Conservation (phyloP, 2,888 invertebrate genomes). For the Pterostichus madidus region DNA sequence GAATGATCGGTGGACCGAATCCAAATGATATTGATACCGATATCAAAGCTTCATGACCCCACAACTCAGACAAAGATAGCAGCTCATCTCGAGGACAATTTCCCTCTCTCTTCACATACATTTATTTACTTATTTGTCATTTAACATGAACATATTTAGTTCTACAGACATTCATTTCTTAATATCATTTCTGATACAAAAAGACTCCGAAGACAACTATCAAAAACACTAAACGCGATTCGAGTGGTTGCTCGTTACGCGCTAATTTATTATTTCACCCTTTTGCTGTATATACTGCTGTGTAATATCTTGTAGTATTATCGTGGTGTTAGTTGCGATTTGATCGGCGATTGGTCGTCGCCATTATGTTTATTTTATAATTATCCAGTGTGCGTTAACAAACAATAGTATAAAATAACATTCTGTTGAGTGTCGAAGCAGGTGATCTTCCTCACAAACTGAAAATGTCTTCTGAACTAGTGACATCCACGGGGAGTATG, state of each 20-base stretch:
- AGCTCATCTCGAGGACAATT: slow-evolving; percentile 41
- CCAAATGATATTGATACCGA: slow-evolving; percentile 50
- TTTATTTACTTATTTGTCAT: slow-evolving; percentile 62
- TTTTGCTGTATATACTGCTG: too few relatives aligned
- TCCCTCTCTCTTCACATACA: slow-evolving; percentile 35
- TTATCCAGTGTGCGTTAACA: slow-evolving; percentile 55
- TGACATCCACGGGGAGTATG: slow-evolving; percentile 83
- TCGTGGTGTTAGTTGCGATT: not conserved
- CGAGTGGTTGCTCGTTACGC: not conserved
- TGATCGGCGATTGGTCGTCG: slow-evolving; percentile 12
- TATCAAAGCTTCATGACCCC: slow-evolving; percentile 47
- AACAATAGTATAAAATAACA: slow-evolving; percentile 34
- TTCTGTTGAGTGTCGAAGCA: not conserved
- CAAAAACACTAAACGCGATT: not conserved
- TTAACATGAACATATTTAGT: slow-evolving; percentile 41
- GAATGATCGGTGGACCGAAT: slow-evolving; percentile 53
- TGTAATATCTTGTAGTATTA: too few relatives aligned
- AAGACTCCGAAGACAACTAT: not conserved
- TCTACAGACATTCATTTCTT: slow-evolving; percentile 34
- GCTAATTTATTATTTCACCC: too few relatives aligned
- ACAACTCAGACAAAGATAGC: slow-evolving; percentile 36
- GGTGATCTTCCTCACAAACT: slow-evolving; percentile 15
- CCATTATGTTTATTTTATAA: slow-evolving; percentile 61
- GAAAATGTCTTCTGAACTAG: slow-evolving; percentile 73
- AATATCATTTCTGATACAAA: slow-evolving; percentile 30